Evolutionary conservation across 1,140 invertebrate genomes (phyloP).

Genomic region (Harlomillsia oculata): DNA sequence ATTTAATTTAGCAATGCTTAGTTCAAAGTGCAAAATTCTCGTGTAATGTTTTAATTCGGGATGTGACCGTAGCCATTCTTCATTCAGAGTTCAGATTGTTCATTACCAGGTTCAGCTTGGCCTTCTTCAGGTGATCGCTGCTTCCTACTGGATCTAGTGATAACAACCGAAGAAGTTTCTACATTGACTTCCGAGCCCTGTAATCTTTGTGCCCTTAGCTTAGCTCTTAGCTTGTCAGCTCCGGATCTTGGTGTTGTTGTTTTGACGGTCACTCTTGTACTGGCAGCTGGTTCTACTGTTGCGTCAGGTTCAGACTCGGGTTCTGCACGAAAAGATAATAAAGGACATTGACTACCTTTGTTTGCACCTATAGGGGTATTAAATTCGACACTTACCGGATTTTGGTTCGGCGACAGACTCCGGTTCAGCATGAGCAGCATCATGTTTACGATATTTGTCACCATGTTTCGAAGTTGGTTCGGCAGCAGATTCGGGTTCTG

Average conservation of each 20-base stretch:
- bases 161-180: constrained; percentile 24
- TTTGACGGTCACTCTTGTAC: background rate
- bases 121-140: constrained; percentile 15
- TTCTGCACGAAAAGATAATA: background rate
- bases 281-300: constrained; percentile 18
- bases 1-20: too few relatives aligned
- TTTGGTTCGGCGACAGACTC: constrained; percentile 40
- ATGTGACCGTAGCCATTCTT: background rate
- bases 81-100: background rate
- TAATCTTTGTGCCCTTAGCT: constrained; percentile 39
- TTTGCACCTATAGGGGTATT: background rate
- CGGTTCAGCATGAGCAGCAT: constrained; percentile 37
- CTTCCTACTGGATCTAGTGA: constrained; percentile 5
- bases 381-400: constrained; percentile 9
- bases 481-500: constrained; percentile 41
- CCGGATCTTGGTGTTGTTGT: constrained; percentile 6
- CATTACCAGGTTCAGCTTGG: constrained; percentile 23
- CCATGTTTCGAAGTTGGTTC: constrained; percentile 34
- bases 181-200: constrained; percentile 22
- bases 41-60: background rate
- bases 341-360: background rate
- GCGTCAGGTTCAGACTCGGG: constrained; percentile 4
- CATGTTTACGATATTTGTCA: constrained; percentile 27
- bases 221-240: constrained; percentile 29
- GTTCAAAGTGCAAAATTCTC: background rate